Base-by-base conservation (phyloP, 1,140 invertebrate genomes). In the Lepidurus apus region DNA sequence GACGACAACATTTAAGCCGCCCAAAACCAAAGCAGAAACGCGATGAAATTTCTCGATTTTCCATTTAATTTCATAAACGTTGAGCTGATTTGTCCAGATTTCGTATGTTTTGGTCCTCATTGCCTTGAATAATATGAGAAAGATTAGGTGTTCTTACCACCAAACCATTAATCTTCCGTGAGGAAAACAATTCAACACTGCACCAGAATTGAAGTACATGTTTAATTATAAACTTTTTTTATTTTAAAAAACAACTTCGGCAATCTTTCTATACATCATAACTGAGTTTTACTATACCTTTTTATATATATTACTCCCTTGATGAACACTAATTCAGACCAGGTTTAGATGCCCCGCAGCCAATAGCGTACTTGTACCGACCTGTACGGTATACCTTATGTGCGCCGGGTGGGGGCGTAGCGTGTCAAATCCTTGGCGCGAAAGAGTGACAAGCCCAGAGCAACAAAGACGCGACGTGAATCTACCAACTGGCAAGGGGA, bases 21-120 rank as follows among this genome's bases (percentile, higher is more conserved):
- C 96, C 0, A 98, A 98, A 87, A 94, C 94, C 81, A 98, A 98
- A 87, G 94, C 95, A 0, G 97, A 98, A 86, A 92, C 93, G 75
- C 92, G 96, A 91, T 95, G 91, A 90, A 75, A 45, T 43, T 34
- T n/a, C 21, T 11, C 47, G 0, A 1, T 11, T 42, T 74, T 42
- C 42, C 11, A 34, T 44, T 9, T 42, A 13, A 75, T 43, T 65
- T 65, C 3, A 21, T 65, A 65, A 21, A 65, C 7, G 53, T 65
- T 65, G 10, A 65, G 21, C 6, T 21, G 17, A 65, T 65, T 65
- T 65, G 17, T 65, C 21, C 45, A 7, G 34, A 34, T 34, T 47
- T 47, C 17, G 1, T 44, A 24, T 76, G 42, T 45, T 77, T 43
- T 77, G 43, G 75, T 24, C 21, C 13, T 34, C 24, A 74, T 42